Evolutionary conservation across 1,140 invertebrate species (phyloP), one percentile per base, ranked within the genome.

Genomic region (Bombus breviceps): DNA sequence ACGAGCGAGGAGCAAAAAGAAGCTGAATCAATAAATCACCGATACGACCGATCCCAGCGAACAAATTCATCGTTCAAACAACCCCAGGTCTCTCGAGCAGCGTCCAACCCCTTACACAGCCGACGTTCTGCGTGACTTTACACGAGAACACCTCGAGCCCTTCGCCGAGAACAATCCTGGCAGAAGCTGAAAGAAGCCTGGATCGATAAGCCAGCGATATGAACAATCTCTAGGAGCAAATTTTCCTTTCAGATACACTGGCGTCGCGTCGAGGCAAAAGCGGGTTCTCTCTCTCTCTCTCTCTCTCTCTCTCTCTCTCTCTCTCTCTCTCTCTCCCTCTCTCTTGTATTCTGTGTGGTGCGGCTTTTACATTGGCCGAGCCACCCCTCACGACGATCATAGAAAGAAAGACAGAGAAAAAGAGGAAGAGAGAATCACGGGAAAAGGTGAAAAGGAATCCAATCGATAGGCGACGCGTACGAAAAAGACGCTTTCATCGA

Each of bases 401-500:
- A 41, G 69, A 1, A 12, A 43, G 39, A 43, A 41, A 73, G 22
- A 28, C 9, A 71, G 32, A 39, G 39, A 13, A 37, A 22, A 25
- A 13, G n/a, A 41, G 41, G 28, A 22, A 68, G 13, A 57, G 41
- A 37, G 68, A 34, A 53, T 18, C 39, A 39, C 15, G 39, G 68
- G 15, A 43, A 47, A 80, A 85, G 83, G 83, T 85, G 83, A 85
- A 85, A 80, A 85, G 68, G 68, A 80, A 85, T 72, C 68, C 41
- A 77, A 69, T 86, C 78, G 62, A 79, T 47, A 64, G 62, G 32
- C n/a, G 34, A 41, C 34, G 59, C 25, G 41, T 57, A 77, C 59
- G 77, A 75, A 66, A 77, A 89, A 89, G 76, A 85, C 53, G 74
- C 76, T 80, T 72, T 64, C 83, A 72, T 85, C 76, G 83, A 80